phyloP scores from a whole-genome alignment of 2,797 vertebrate species.

The Gallinago solitaria region DNA sequence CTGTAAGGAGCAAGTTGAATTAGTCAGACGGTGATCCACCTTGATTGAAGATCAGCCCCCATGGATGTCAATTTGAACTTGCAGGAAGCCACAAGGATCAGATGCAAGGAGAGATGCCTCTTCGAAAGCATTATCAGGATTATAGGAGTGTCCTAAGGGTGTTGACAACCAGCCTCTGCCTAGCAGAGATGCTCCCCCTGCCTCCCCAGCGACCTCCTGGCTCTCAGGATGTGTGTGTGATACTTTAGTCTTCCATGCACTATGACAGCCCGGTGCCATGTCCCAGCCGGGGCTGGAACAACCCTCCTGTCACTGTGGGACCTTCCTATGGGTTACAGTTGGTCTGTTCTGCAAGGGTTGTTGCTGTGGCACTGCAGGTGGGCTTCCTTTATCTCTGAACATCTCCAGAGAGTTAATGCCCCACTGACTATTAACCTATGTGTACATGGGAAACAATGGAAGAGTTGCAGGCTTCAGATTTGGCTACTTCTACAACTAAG shows the following conservation, averaged over 20 bases:
- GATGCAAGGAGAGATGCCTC: background rate
- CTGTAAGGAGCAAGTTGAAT: background rate
- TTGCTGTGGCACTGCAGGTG: background rate
- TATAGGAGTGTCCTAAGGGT: background rate
- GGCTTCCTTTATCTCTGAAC: background rate
- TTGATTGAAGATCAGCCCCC: background rate
- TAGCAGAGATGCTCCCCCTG: background rate
- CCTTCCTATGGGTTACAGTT: background rate
- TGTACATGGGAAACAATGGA: background rate
- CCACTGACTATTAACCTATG: background rate
- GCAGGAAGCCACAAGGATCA: background rate
- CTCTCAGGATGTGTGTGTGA: accelerated
- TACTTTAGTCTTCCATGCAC: background rate
- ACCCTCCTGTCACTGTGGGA: background rate
- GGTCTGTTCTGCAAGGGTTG: background rate
- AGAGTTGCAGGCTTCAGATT: background rate
- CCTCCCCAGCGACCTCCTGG: background rate
- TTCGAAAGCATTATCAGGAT: background rate
- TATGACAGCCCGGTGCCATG: accelerated
- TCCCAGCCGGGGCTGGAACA: background rate
- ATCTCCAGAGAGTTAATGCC: background rate
- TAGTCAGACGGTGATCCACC: background rate
- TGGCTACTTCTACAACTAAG: background rate
- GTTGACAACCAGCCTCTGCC: background rate
- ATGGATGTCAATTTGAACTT: background rate